Evolutionary conservation across 2,797 vertebrate genomes (phyloP).

Genomic region (Thamnophis elegans): DNA sequence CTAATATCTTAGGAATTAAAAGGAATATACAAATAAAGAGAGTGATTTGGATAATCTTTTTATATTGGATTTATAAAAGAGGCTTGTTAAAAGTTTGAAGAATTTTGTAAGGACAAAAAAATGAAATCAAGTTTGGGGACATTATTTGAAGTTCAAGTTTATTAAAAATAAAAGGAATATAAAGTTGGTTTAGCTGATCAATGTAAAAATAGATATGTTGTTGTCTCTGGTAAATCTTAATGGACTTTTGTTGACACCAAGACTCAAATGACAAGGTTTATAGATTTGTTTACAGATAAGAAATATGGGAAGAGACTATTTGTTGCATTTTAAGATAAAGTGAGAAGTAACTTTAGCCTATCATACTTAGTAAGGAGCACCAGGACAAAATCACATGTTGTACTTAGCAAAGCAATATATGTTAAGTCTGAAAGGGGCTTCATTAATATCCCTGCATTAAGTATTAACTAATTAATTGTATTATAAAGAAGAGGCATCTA

Average conservation of each 20-base stretch:
- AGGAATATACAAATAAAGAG: not conserved
- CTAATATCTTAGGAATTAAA: not conserved
- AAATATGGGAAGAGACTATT: not conserved
- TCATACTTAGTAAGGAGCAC: not conserved
- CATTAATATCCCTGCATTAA: not conserved
- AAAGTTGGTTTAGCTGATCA: not conserved
- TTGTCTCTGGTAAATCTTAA: not conserved
- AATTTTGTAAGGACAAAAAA: not conserved
- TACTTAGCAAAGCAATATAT: not conserved
- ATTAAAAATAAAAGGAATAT: not conserved
- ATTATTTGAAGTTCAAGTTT: not conserved
- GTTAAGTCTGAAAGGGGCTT: not conserved
- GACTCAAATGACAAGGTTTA: not conserved
- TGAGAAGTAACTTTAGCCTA: not conserved
- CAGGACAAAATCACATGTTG: not conserved
- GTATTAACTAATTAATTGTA: not conserved
- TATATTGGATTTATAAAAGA: not conserved
- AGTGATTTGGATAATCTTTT: not conserved
- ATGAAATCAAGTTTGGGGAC: not conserved
- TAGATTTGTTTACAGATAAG: not conserved
- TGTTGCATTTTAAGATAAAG: not conserved
- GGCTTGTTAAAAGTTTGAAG: not conserved
- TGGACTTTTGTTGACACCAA: not conserved
- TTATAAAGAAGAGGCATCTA: not conserved
- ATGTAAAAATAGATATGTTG: not conserved